A percentile compares a stretch with the other conserved stretches of the same genome.
phyloP scores from a whole-genome alignment of 2,888 invertebrate genomes.

The Hyles lineata region DNA sequence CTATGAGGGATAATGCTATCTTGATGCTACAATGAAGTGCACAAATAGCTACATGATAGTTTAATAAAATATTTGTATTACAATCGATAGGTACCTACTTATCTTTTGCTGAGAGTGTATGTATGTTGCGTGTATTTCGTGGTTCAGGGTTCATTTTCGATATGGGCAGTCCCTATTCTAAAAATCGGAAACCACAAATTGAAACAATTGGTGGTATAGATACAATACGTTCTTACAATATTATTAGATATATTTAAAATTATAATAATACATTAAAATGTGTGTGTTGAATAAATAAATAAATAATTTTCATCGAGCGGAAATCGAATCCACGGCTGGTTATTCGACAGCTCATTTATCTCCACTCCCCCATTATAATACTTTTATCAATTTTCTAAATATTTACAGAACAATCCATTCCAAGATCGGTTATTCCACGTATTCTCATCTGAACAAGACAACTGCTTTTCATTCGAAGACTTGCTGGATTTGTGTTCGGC shows the following conservation, averaged over 20 bases:
- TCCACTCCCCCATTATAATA: background rate
- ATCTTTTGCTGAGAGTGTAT: too few relatives aligned
- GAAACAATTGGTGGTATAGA: too few relatives aligned
- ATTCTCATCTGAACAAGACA: slow-evolving; percentile 89
- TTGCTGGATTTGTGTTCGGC: slow-evolving; percentile 91
- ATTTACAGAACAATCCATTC: slow-evolving; percentile 90
- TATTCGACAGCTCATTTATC: too few relatives aligned
- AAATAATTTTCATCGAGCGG: background rate
- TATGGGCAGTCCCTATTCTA: too few relatives aligned
- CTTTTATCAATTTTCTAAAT: background rate
- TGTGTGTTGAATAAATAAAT: too few relatives aligned
- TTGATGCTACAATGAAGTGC: background rate
- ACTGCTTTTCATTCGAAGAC: slow-evolving; percentile 91
- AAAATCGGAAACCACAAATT: too few relatives aligned
- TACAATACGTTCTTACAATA: too few relatives aligned
- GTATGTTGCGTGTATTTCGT: too few relatives aligned
- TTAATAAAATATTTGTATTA: background rate
- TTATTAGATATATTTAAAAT: too few relatives aligned
- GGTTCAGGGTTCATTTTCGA: too few relatives aligned
- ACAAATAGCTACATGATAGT: background rate
- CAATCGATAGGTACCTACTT: too few relatives aligned
- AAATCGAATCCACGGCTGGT: background rate
- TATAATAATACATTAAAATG: too few relatives aligned
- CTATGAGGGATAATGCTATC: background rate
- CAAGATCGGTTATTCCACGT: slow-evolving; percentile 88